Conservation (phyloP, 2,888 invertebrate genomes). For the Ectemnius cavifrons region DNA sequence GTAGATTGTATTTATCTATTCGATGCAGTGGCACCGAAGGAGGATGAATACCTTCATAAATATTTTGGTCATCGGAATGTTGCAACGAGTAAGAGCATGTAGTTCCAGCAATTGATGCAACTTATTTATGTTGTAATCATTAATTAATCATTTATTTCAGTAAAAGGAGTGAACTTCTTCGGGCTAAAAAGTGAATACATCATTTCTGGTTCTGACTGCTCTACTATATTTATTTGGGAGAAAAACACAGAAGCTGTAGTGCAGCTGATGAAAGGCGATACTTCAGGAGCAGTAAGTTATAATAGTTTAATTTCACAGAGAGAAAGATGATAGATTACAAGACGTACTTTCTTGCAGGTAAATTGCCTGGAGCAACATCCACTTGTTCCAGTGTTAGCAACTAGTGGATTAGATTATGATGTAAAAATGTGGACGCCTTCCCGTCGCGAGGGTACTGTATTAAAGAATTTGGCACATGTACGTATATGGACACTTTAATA, state of each 20-base stretch:
- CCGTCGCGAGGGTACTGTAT: constrained; percentile 66
- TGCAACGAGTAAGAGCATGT: constrained; percentile 62
- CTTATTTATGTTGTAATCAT: constrained; percentile 17
- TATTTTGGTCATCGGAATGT: constrained; percentile 83
- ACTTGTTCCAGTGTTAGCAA: constrained; percentile 90
- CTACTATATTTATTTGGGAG: constrained; percentile 94
- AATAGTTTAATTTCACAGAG: background rate
- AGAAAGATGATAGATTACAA: constrained; percentile 12
- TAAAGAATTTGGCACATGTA: constrained; percentile 1
- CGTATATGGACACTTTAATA: background rate
- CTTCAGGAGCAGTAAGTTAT: constrained; percentile 86
- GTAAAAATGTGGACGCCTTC: constrained; percentile 96
- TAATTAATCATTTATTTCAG: constrained; percentile 72
- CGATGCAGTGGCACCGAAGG: constrained; percentile 80
- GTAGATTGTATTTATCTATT: constrained; percentile 96
- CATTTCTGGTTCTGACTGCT: constrained; percentile 96
- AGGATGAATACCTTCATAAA: constrained; percentile 78
- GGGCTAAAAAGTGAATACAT: constrained; percentile 94
- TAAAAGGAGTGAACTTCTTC: constrained; percentile 96
- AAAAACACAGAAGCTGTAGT: constrained; percentile 91
- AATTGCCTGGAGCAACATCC: constrained; percentile 97
- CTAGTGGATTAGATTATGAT: constrained; percentile 94
- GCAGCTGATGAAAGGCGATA: constrained; percentile 92
- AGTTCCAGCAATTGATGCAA: background rate
- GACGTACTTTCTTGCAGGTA: constrained; percentile 80